Evolutionary conservation across 2,797 vertebrate genomes (phyloP), one percentile per base, ranked within the genome.

Genomic region (Nannoperca australis): DNA sequence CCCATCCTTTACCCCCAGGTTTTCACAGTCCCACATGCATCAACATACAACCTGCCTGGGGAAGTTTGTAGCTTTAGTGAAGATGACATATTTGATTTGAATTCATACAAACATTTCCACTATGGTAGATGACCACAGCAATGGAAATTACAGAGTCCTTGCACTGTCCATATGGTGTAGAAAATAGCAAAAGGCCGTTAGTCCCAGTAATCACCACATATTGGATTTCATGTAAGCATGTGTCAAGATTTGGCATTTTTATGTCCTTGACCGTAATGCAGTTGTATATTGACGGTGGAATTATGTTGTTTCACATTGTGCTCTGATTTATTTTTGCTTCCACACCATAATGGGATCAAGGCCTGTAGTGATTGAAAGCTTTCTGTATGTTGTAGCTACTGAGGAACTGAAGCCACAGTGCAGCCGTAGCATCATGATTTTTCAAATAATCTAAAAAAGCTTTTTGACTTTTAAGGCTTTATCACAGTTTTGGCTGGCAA

Each of bases 51-150:
- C 18, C 14, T 5, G 60, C 2, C 17, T 1, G 32, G 5, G 34
- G 58, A 54, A 24, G 66, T 53, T 36, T 79, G 62, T n/a, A 34
- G 56, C 22, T 82, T 73, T 42, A 82, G 40, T 59, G 62, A 79
- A 34, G 44, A 42, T 82, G 86, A 84, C 85, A 78, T 56, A 53
- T 84, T 85, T 78, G 38, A 87, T 79, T 66, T 1, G 3, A 71
- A 79, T 56, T 78, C 50, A 67, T 44, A 44, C 77, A 89, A 89
- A 90, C 72, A 82, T 79, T 85, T 87, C 79, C 71, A 82, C 79
- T 53, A 44, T 47, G 56, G 77, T 55, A 50, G 71, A 55, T 62
- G 76, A 89, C 82, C 84, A 70, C 86, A 88, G 86, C 73, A 53
- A 32, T 71, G 83, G 36, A 74, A 75, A 84, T 73, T 73, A 73